Evolutionary conservation across 2,888 invertebrate species (phyloP), one percentile per base, ranked within the genome.

Genomic region (Epirrhoe alternata): DNA sequence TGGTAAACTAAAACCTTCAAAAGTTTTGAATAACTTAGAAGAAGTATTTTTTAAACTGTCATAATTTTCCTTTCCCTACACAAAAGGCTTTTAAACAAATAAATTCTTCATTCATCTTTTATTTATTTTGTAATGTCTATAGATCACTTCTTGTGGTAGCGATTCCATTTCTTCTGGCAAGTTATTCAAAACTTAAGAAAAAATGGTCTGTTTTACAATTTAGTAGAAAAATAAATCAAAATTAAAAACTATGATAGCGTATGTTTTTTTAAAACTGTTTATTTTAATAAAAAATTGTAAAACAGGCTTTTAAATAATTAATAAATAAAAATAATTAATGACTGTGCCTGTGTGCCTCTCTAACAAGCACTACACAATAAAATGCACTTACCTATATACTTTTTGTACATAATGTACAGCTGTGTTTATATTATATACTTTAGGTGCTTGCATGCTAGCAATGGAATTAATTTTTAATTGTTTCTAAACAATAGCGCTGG

Each of bases 281-380:
- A 42, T 12, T 12, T 12, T 16, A 6, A 16, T 0, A 47, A 16
- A 35, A 63, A 17, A 54, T 49, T n/a, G 60, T 60, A 67, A 64
- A 61, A 60, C 57, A 61, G 52, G 16, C 71, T 77, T 72, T 71
- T 76, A 74, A 78, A 77, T 56, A 53, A 45, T 42, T 38, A 31
- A 35, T 35, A 35, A 38, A 59, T 59, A 30, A 49, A 58, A 47
- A 62, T 66, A 82, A 77, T 71, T 55, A 82, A 86, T 85, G 89
- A 91, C 90, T 90, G 88, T 89, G 89, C 87, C 88, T 87, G 85
- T 82, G 90, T 92, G 92, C 92, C 91, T 92, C 88, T 85, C 85
- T 78, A 82, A 79, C 79, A 81, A 85, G 90, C 90, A 92, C 90
- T 82, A 78, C 78, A 81, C 83, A 85, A 87, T 85, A 88, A 79